phyloP scores from a whole-genome alignment of 2,888 invertebrate genomes.

The Napeogenes inachia region DNA sequence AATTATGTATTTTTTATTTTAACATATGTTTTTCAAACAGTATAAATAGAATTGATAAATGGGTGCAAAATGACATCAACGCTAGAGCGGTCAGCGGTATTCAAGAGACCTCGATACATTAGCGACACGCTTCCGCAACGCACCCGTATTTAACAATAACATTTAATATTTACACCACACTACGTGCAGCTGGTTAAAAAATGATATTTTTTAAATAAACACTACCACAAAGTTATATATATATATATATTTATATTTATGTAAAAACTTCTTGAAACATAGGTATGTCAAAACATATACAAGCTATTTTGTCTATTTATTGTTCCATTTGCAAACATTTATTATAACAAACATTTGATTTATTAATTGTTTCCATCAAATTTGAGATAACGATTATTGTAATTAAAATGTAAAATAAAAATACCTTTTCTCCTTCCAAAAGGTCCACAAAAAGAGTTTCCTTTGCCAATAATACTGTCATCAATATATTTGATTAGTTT shows the following conservation, averaged over 20 bases:
- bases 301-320: too few relatives aligned
- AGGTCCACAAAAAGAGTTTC: conserved; percentile 88
- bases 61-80: background rate
- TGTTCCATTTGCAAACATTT: background rate
- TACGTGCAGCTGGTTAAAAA: background rate
- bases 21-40: too few relatives aligned
- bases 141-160: background rate
- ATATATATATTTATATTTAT: too few relatives aligned
- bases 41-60: background rate
- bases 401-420: background rate
- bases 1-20: too few relatives aligned
- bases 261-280: too few relatives aligned
- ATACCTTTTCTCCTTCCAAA: conserved; percentile 89
- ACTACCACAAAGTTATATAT: background rate
- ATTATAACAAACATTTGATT: too few relatives aligned
- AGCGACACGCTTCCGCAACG: background rate
- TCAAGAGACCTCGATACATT: background rate
- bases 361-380: too few relatives aligned
- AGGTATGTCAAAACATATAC: too few relatives aligned
- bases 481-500: conserved; percentile 88
- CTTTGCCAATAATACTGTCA: conserved; percentile 88
- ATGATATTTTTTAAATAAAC: background rate
- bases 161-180: background rate
- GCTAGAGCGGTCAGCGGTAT: background rate
- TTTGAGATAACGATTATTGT: too few relatives aligned